Conservation (phyloP, 1,140 invertebrate genomes). For the Onthophagus taurus region DNA sequence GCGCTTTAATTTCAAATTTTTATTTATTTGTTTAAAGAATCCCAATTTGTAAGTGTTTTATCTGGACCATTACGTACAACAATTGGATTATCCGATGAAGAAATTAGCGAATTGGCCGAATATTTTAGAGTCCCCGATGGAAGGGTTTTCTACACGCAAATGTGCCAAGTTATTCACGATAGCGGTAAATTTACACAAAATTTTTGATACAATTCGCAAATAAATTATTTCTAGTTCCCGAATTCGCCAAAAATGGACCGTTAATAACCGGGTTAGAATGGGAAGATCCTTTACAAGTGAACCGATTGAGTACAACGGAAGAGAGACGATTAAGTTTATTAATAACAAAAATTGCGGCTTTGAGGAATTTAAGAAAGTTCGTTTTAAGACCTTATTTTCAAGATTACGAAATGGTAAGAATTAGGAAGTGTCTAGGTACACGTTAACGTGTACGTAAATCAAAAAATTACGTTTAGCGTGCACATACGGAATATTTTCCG, state of each 20-base stretch:
- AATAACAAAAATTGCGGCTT: slow-evolving; percentile 54
- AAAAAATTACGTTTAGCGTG: no score
- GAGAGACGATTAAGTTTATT: slow-evolving; percentile 51
- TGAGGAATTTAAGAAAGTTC: slow-evolving; percentile 43
- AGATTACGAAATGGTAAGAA: slow-evolving; percentile 57
- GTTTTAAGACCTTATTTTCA: slow-evolving; percentile 61
- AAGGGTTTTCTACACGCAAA: slow-evolving; percentile 57
- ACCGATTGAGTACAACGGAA: slow-evolving; percentile 50
- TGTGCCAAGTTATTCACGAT: slow-evolving; percentile 58
- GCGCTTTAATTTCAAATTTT: not conserved
- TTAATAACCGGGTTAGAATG: slow-evolving; percentile 48
- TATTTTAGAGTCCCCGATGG: slow-evolving; percentile 66
- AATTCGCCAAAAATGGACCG: slow-evolving; percentile 40
- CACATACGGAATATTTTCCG: no score
- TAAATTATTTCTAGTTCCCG: slow-evolving; percentile 32
- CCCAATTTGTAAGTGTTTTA: slow-evolving; percentile 57
- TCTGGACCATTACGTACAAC: slow-evolving; percentile 49
- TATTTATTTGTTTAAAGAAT: slow-evolving; percentile 40
- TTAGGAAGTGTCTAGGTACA: not conserved
- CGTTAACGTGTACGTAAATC: no score
- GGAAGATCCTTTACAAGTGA: slow-evolving; percentile 50
- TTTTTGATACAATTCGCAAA: slow-evolving; percentile 6
- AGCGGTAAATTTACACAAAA: slow-evolving; percentile 35
- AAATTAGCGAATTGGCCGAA: slow-evolving; percentile 57
- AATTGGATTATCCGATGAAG: slow-evolving; percentile 54